Conservation (phyloP, 2,888 invertebrate genomes). For the Aromia moschata region DNA sequence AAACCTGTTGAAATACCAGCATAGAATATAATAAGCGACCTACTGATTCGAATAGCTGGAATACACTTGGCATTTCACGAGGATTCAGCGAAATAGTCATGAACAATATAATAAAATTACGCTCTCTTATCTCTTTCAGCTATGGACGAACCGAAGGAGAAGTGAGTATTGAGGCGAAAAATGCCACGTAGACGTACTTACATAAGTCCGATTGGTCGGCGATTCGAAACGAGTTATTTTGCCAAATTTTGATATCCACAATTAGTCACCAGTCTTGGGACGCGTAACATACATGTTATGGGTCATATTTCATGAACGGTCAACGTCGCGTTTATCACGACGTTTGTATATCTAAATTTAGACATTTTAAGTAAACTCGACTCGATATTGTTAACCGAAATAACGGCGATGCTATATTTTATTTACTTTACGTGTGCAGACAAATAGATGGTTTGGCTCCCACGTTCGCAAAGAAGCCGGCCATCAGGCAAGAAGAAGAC, state of each 20-base stretch:
- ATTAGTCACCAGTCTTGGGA: slow-evolving; percentile 48
- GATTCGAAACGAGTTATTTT: slow-evolving; percentile 37
- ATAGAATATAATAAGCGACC: slow-evolving; percentile 14
- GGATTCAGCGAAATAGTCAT: background rate
- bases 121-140: slow-evolving; percentile 73
- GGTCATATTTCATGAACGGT: slow-evolving; percentile 46
- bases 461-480: slow-evolving; percentile 97
- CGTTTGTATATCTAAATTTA: no score
- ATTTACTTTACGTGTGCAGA: slow-evolving; percentile 71
- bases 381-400: no score
- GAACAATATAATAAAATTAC: slow-evolving; percentile 24
- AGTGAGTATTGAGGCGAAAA: slow-evolving; percentile 72
- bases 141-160: slow-evolving; percentile 94
- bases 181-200: slow-evolving; percentile 13
- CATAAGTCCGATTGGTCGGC: slow-evolving; percentile 13
- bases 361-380: no score
- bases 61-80: slow-evolving; percentile 12
- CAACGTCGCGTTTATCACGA: slow-evolving; percentile 11
- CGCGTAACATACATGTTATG: slow-evolving; percentile 53
- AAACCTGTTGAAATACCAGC: slow-evolving; percentile 7
- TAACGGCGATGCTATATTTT: no score
- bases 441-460: slow-evolving; percentile 98
- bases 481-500: slow-evolving; percentile 96
- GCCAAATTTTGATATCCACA: slow-evolving; percentile 53
- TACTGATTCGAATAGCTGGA: slow-evolving; percentile 6